Percentiles rank a stretch among this genome's conserved stretches.
These are phyloP conservation scores for Dyspetes luteomarginatus DNA, from an alignment of 2,888 invertebrate species.

Conservation along the genomic window DNA sequence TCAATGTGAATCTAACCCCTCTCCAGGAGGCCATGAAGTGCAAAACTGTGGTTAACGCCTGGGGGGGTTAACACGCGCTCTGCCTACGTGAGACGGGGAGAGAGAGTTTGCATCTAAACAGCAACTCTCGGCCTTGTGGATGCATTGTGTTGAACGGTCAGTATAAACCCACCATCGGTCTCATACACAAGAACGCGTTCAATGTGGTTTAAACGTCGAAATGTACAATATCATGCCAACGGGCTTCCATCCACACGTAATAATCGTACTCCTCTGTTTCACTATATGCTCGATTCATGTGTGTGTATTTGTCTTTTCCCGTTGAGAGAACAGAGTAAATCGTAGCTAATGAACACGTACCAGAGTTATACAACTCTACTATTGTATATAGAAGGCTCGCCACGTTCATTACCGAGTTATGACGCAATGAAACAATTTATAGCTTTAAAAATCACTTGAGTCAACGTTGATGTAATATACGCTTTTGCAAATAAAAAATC, in stretches of 20 bases:
- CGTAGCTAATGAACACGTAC: not conserved
- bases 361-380: not conserved
- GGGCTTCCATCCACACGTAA: not conserved
- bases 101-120: not conserved
- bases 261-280: not conserved
- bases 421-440: not conserved
- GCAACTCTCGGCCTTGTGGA: not conserved
- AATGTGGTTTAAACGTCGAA: too few relatives aligned
- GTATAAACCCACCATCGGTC: too few relatives aligned
- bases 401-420: not conserved
- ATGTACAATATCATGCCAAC: not conserved
- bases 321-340: not conserved
- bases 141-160: too few relatives aligned
- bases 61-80: slow-evolving; percentile 28
- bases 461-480: not conserved
- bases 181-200: not conserved
- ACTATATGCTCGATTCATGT: not conserved
- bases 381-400: not conserved
- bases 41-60: slow-evolving; percentile 39
- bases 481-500: too few relatives aligned
- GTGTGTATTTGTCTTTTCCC: too few relatives aligned
- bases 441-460: not conserved
- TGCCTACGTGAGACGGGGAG: not conserved
- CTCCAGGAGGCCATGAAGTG: slow-evolving; percentile 36
- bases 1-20: slow-evolving; percentile 3